phyloP scores from a whole-genome alignment of 2,888 invertebrate species.

The Furcula furcula region DNA sequence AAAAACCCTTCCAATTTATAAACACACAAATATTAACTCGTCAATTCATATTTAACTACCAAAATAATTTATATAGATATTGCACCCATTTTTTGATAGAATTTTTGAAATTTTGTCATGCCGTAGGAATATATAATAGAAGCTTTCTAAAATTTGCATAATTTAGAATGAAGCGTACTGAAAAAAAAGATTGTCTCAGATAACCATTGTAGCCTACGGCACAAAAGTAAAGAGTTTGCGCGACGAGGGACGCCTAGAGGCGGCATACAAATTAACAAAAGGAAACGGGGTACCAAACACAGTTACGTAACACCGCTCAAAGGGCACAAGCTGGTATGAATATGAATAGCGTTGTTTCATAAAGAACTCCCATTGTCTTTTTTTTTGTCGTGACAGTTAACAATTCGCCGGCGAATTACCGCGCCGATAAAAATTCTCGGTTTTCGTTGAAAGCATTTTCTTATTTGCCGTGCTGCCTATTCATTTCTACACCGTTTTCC shows the following conservation, averaged over 20 bases:
- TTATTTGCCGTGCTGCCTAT: background rate
- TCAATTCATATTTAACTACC: too few species aligned
- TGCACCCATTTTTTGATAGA: too few species aligned
- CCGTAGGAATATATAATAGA: too few species aligned
- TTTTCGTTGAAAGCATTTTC: too few species aligned
- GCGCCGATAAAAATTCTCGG: conserved; percentile 21
- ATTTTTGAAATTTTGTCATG: too few species aligned
- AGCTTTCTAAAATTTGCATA: conserved; percentile 19
- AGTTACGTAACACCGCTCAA: conserved; percentile 66
- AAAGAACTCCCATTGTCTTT: conserved; percentile 51
- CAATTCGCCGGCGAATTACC: conserved; percentile 16
- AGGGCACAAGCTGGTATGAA: conserved; percentile 71
- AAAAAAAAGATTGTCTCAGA: conserved; percentile 22
- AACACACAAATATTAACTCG: too few species aligned
- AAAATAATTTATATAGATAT: too few species aligned
- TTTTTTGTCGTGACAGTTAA: conserved; percentile 29
- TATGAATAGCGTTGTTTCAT: conserved; percentile 69
- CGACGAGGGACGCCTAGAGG: conserved; percentile 24
- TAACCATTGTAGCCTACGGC: conserved; percentile 25
- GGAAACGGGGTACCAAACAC: conserved; percentile 53
- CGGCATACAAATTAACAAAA: conserved; percentile 58
- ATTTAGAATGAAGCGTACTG: conserved; percentile 18
- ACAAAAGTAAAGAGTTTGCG: conserved; percentile 27
- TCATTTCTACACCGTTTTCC: too few species aligned
- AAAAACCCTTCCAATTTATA: too few species aligned